Percentiles rank a stretch among this genome's conserved stretches.
Conservation (phyloP, 2,797 vertebrate species). For the Trachops cirrhosus region DNA sequence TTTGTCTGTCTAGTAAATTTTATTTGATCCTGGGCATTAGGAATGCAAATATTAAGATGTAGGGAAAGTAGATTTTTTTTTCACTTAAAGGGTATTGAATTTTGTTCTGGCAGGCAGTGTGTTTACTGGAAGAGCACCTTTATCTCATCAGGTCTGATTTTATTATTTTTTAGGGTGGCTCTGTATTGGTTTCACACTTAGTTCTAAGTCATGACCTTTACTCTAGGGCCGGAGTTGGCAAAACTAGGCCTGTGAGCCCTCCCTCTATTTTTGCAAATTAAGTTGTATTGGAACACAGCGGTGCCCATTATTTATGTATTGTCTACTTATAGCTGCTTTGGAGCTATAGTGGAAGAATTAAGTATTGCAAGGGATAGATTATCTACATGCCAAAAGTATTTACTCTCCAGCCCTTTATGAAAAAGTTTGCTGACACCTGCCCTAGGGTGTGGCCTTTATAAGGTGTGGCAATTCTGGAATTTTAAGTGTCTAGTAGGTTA, state of each 20-base stretch:
- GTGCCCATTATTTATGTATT: neutral
- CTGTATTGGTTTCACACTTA: neutral
- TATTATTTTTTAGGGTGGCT: neutral
- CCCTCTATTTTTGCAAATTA: neutral
- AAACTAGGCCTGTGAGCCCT: neutral
- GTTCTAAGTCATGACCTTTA: neutral
- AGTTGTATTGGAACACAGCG: neutral
- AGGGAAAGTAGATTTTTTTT: neutral
- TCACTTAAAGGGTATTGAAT: neutral
- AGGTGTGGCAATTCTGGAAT: neutral
- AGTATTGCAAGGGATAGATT: neutral
- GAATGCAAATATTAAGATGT: neutral
- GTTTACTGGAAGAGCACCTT: neutral
- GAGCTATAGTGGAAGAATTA: neutral
- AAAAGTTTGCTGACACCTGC: neutral
- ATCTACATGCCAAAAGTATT: neutral
- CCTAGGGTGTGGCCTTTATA: neutral
- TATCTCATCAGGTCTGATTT: neutral
- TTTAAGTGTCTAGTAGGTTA: neutral
- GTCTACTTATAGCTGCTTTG: neutral
- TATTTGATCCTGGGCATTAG: neutral
- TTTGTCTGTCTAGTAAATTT: neutral
- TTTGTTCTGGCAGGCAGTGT: neutral
- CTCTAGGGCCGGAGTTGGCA: neutral
- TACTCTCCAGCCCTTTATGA: neutral